Percentiles rank a stretch among this genome's conserved stretches.
Evolutionary conservation across 2,797 vertebrate genomes (phyloP).

Genomic region (Etheostoma nigrum): DNA sequence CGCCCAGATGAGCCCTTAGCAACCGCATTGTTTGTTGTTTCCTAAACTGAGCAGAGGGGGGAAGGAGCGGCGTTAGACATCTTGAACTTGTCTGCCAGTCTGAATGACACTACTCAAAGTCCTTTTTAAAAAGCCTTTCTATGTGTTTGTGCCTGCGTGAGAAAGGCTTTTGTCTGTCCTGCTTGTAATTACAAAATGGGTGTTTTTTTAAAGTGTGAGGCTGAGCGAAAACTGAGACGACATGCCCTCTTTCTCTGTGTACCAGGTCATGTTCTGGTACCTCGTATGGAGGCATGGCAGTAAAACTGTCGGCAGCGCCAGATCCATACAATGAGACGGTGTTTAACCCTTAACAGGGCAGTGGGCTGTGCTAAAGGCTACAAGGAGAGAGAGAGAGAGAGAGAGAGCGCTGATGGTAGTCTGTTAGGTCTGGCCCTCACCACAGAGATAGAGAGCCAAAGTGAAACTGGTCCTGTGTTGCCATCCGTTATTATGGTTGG

Average conservation of each 20-base stretch:
- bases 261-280: slow-evolving; percentile 33
- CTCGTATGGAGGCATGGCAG: slow-evolving; percentile 39
- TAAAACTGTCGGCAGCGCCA: slow-evolving; percentile 20
- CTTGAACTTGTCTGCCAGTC: slow-evolving; percentile 65
- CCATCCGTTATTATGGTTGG: background rate
- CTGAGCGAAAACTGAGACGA: slow-evolving; percentile 33
- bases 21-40: slow-evolving; percentile 82
- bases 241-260: slow-evolving; percentile 35
- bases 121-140: slow-evolving; percentile 54
- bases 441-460: background rate
- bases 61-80: slow-evolving; percentile 40
- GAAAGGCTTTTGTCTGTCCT: slow-evolving; percentile 42
- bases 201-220: slow-evolving; percentile 33
- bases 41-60: slow-evolving; percentile 48
- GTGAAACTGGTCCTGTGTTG: background rate
- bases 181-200: slow-evolving; percentile 59
- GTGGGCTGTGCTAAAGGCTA: background rate
- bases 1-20: slow-evolving; percentile 73
- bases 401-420: no score
- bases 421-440: background rate
- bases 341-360: slow-evolving; percentile 23
- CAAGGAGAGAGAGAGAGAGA: background rate
- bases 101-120: slow-evolving; percentile 61
- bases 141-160: slow-evolving; percentile 54
- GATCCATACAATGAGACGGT: slow-evolving; percentile 6